Conservation (phyloP, 2,888 invertebrate genomes). For the Agriopis aurantiaria region DNA sequence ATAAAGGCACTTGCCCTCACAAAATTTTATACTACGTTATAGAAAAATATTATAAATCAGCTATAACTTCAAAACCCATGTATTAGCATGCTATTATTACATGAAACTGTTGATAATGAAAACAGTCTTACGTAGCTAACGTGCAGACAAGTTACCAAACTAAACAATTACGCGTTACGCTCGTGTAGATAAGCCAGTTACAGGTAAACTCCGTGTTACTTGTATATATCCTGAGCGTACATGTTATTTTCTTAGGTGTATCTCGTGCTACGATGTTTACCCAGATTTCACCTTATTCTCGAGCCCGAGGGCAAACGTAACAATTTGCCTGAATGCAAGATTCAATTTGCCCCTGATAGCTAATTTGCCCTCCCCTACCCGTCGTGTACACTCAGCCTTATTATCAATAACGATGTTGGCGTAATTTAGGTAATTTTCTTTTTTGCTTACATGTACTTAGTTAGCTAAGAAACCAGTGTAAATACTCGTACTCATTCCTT, state of each 20-base stretch:
- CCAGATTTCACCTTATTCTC: slow-evolving; percentile 56
- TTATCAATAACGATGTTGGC: slow-evolving; percentile 40
- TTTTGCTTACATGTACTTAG: slow-evolving; percentile 1
- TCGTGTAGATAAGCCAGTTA: slow-evolving; percentile 25
- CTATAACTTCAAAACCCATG: too few species aligned
- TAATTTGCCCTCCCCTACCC: slow-evolving; percentile 78
- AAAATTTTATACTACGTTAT: too few species aligned
- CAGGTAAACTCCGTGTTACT: slow-evolving; percentile 21
- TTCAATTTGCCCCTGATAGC: slow-evolving; percentile 81
- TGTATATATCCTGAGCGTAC: slow-evolving; percentile 5
- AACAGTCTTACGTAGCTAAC: neutral
- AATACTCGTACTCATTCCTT: neutral
- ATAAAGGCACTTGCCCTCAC: too few species aligned
- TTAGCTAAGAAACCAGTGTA: neutral
- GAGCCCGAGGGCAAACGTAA: slow-evolving; percentile 59
- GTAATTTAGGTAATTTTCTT: slow-evolving; percentile 26
- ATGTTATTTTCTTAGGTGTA: slow-evolving; percentile 34
- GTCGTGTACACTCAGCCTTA: slow-evolving; percentile 57
- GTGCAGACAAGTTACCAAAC: slow-evolving; percentile 18
- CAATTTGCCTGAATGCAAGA: slow-evolving; percentile 74
- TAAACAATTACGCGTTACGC: slow-evolving; percentile 22
- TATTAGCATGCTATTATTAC: too few species aligned
- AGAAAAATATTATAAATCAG: too few species aligned
- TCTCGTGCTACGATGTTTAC: slow-evolving; percentile 35
- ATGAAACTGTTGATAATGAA: neutral